Evolutionary conservation across 2,888 invertebrate species (phyloP), one percentile per base, ranked within the genome.

Genomic region (Dasypogon diadema): DNA sequence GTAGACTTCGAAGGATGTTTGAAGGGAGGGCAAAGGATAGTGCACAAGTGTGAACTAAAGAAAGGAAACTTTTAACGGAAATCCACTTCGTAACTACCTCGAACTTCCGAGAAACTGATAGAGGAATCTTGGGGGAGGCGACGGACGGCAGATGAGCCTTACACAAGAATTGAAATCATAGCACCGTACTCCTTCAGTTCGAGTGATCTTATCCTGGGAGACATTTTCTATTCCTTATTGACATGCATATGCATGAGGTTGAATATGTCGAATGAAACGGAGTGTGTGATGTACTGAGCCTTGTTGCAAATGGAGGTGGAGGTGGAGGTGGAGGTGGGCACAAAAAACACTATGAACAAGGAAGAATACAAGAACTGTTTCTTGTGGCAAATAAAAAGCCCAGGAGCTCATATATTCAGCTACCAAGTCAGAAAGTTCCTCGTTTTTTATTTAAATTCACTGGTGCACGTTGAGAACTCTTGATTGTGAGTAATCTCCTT

Each of bases 31-130:
- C 68, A 68, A 68, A 68, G 68, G 68, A 51, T 68, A 63, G 21
- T 63, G 26, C 18, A 37, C 60, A 60, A 8, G 2, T 16, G 22
- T 22, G 6, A 51, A 51, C 26, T 51, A 3, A 14, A 26, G 46
- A 68, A 68, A 51, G 68, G 68, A 48, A 68, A 68, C 68, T 68
- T 51, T 68, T 48, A 68, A 68, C 68, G 68, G 68, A 68, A 68
- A 68, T 68, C 68, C 48, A 68, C 68, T 68, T 24, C 68, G 18
- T 51, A 68, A 51, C 68, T 51, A 51, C 24, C 68, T 26, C 68
- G 8, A 26, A 63, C 10, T 26, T 24, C 18, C 68, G n/a, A 26
- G 48, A 24, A 48, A 6, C 3, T 46, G 48, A 65, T 65, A 46
- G 6, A 22, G 10, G 34, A 30, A 30, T 10, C 6, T 30, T 30